These are phyloP conservation scores for Drosophila quinaria DNA, from an alignment of 2,888 invertebrate species.

Conservation along the genomic window DNA sequence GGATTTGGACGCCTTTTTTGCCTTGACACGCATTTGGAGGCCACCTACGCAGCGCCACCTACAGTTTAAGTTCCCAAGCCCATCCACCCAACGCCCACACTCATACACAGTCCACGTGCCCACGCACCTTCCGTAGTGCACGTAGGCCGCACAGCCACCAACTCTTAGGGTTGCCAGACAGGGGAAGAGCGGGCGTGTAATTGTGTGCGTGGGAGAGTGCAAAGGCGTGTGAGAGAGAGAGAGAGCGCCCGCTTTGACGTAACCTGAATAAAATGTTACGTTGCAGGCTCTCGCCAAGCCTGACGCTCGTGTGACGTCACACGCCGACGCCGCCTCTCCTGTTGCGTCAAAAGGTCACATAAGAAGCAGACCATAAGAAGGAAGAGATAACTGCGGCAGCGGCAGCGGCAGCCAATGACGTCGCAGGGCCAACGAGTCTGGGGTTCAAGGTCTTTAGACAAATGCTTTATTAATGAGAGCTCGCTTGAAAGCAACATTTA, in stretches of 20 bases:
- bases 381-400: not conserved
- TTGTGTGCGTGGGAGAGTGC: conserved; percentile 7
- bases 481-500: conserved; percentile 9
- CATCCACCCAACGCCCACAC: conserved; percentile 34
- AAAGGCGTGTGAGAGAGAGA: conserved; percentile 15
- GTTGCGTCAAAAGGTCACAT: conserved; percentile 60
- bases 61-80: not conserved
- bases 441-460: conserved; percentile 54
- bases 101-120: conserved; percentile 49
- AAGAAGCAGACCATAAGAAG: conserved; percentile 1
- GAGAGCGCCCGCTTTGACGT: conserved; percentile 64
- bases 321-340: conserved; percentile 39
- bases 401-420: conserved; percentile 44
- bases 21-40: conserved; percentile 70
- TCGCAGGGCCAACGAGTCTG: conserved; percentile 36
- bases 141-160: conserved; percentile 59
- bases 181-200: conserved; percentile 19
- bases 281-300: conserved; percentile 31
- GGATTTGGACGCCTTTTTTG: conserved; percentile 41
- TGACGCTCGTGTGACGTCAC: conserved; percentile 52
- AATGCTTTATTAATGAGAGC: conserved; percentile 55
- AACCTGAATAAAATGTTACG: conserved; percentile 43
- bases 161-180: conserved; percentile 42
- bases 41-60: conserved; percentile 34
- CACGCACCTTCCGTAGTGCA: conserved; percentile 59